Evolutionary conservation across 92 coral and sea anemone genomes (phyloP).

Genomic region (Micromussa lordhowensis): DNA sequence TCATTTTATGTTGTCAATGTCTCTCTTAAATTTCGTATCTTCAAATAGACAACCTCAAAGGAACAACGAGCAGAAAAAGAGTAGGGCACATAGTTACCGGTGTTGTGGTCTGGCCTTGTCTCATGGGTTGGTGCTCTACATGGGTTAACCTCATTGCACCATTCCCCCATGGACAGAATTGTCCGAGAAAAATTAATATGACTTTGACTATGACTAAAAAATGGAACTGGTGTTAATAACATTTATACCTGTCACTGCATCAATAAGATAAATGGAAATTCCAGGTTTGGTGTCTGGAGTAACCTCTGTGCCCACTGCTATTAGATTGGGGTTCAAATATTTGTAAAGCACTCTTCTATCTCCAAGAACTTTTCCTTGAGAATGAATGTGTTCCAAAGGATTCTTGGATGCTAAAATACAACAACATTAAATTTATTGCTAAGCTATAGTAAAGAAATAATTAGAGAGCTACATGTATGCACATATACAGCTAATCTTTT

Average conservation of each 20-base stretch:
- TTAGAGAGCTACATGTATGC: not conserved
- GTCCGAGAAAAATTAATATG: no score
- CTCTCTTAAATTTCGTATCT: not conserved
- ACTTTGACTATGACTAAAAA: no score
- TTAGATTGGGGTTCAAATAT: slow-evolving; percentile 93
- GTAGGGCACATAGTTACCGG: no score
- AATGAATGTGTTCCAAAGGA: slow-evolving; percentile 91
- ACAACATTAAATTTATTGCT: not conserved
- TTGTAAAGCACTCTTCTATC: slow-evolving; percentile 96
- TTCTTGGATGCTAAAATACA: slow-evolving; percentile 70
- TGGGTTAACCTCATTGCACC: no score
- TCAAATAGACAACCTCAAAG: not conserved
- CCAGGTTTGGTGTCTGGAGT: slow-evolving; percentile 81
- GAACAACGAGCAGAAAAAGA: no score
- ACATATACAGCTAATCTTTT: no score
- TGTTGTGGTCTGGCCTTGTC: no score
- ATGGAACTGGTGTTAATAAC: not conserved
- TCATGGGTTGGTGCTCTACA: no score
- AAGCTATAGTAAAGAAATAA: not conserved
- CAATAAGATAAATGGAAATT: slow-evolving; percentile 85
- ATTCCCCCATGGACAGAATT: no score
- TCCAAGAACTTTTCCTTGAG: slow-evolving; percentile 97
- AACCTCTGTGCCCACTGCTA: slow-evolving; percentile 89
- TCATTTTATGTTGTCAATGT: no score
- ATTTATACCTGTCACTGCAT: slow-evolving; percentile 88